Conservation (phyloP, 2,113 vertebrate species). For the Chiloscyllium plagiosum region DNA sequence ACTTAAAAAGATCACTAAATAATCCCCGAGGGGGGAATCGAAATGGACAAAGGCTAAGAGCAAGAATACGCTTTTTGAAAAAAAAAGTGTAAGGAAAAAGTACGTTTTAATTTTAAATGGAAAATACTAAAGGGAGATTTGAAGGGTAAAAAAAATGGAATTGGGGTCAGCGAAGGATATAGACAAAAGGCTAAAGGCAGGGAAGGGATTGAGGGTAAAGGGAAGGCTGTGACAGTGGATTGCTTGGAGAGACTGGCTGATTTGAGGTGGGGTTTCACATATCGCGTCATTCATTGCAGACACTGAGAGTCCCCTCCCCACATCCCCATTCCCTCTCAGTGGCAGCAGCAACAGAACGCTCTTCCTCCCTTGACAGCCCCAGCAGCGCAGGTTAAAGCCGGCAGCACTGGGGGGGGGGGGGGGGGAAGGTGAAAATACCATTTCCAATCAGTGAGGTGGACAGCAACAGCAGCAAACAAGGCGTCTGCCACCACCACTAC, state of each 20-base stretch:
- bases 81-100: neutral
- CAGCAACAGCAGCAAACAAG: too few species aligned
- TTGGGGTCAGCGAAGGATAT: neutral
- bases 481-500: neutral
- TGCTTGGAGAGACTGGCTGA: too few species aligned
- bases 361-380: neutral
- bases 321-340: neutral
- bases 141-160: neutral
- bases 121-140: neutral
- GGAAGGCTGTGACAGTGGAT: neutral
- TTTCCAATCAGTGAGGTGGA: too few species aligned
- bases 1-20: neutral
- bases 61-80: neutral
- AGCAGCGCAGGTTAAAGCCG: slow-evolving; percentile 22
- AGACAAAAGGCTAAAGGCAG: neutral
- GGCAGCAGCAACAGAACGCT: neutral
- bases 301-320: neutral
- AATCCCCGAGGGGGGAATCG: too few species aligned
- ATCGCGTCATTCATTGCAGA: slow-evolving; percentile 11
- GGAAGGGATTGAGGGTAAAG: neutral
- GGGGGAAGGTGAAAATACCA: too few species aligned
- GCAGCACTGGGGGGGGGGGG: neutral
- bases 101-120: too few species aligned
- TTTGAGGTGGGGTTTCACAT: neutral
- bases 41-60: neutral